These are phyloP conservation scores for human DNA, from an alignment of 2,113 vertebrate species.

Conservation along the genomic window DNA sequence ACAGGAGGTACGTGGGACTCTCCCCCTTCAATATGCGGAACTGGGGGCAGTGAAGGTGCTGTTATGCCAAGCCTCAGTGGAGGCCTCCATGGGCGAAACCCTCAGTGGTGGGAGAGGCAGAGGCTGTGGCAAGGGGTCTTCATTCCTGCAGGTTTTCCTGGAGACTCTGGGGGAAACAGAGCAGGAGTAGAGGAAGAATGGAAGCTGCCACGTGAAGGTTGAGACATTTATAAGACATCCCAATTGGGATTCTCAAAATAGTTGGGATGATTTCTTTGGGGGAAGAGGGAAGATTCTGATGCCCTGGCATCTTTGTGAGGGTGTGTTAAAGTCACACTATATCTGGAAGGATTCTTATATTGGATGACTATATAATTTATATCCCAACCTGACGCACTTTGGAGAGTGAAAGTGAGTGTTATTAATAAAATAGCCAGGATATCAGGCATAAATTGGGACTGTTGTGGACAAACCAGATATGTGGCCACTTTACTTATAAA, in stretches of 20 bases:
- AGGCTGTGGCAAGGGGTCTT: background rate
- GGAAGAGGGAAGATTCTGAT: background rate
- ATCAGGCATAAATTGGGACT: background rate
- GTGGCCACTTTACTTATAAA: background rate
- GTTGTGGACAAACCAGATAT: background rate
- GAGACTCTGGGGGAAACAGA: background rate
- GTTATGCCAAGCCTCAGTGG: too few species aligned
- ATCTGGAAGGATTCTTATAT: background rate
- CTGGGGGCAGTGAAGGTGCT: accelerated
- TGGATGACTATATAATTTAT: background rate
- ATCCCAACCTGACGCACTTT: background rate
- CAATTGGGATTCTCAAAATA: background rate
- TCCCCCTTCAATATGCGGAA: background rate
- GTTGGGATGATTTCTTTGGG: background rate
- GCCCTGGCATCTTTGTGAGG: background rate
- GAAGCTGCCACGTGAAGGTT: background rate
- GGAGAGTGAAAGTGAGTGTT: background rate
- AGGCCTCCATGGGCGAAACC: accelerated
- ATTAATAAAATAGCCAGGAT: background rate
- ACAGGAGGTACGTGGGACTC: background rate
- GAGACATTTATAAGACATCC: background rate
- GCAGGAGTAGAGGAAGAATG: background rate
- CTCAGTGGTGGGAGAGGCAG: background rate
- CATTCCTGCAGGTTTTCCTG: background rate
- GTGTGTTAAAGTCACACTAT: background rate